These are phyloP conservation scores for Podarcis siculus DNA, from an alignment of 2,797 vertebrate genomes.

Conservation along the genomic window DNA sequence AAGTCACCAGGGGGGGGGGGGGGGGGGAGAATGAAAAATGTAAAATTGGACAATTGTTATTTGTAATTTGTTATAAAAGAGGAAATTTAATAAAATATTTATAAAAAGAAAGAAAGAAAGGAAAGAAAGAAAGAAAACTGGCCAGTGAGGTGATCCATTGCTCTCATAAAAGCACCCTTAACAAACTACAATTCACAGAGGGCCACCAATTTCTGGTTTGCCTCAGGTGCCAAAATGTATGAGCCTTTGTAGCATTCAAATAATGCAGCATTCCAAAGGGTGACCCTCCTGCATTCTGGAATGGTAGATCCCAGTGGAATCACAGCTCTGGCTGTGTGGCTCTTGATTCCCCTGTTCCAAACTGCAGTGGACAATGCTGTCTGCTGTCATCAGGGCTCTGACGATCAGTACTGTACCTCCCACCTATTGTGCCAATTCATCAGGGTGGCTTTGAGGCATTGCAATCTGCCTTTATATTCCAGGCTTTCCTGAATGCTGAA, in stretches of 20 bases:
- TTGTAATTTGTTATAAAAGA: too few relatives aligned
- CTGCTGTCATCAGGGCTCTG: conserved; percentile 52
- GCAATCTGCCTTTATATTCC: conserved; percentile 17
- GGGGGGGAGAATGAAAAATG: too few relatives aligned
- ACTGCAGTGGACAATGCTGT: background rate
- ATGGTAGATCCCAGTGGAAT: background rate
- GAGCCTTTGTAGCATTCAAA: background rate
- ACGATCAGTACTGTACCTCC: conserved; percentile 30
- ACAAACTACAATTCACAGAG: too few relatives aligned
- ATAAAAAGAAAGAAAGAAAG: background rate
- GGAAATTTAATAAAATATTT: too few relatives aligned
- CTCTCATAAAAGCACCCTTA: too few relatives aligned
- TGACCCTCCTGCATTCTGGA: background rate
- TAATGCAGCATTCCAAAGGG: too few relatives aligned
- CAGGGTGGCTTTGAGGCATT: conserved; percentile 33
- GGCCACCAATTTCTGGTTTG: too few relatives aligned
- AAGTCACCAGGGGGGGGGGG: too few relatives aligned
- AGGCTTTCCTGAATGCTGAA: conserved; percentile 32
- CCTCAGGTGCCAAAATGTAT: too few relatives aligned
- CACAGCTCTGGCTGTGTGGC: background rate
- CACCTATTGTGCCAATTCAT: conserved; percentile 56
- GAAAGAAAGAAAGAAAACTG: background rate
- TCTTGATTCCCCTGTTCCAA: background rate
- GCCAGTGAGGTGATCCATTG: too few relatives aligned
- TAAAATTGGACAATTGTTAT: too few relatives aligned